phyloP scores from a whole-genome alignment of 2,888 invertebrate species.

The Drosophila setosimentum region DNA sequence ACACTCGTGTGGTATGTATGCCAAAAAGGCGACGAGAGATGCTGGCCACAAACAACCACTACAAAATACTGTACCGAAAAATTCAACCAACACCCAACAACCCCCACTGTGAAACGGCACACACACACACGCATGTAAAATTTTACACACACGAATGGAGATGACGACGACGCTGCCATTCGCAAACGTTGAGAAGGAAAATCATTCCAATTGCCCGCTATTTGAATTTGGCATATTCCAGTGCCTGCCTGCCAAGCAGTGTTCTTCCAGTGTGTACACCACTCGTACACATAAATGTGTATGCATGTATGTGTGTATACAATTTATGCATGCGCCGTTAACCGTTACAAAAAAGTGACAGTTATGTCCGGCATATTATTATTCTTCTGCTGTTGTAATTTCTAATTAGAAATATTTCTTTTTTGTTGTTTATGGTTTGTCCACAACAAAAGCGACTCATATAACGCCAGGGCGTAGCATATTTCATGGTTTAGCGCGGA shows the following conservation, averaged over 20 bases:
- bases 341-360: constrained; percentile 70
- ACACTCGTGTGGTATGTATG: constrained; percentile 53
- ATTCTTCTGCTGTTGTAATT: constrained; percentile 52
- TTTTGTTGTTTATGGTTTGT: constrained; percentile 26
- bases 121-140: constrained; percentile 42
- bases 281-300: constrained; percentile 4
- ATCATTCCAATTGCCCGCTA: constrained; percentile 73
- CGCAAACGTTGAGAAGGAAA: constrained; percentile 38
- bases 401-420: constrained; percentile 69
- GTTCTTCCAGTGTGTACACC: constrained; percentile 64
- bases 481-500: constrained; percentile 71
- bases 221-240: constrained; percentile 76
- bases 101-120: constrained; percentile 59
- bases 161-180: constrained; percentile 22
- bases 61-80: constrained; percentile 71
- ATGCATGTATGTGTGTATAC: neutral
- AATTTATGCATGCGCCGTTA: constrained; percentile 47
- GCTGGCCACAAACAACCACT: constrained; percentile 66
- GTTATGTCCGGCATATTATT: constrained; percentile 65
- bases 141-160: constrained; percentile 49
- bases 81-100: constrained; percentile 73
- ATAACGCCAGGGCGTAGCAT: constrained; percentile 53
- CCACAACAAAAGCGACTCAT: constrained; percentile 63
- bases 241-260: constrained; percentile 31
- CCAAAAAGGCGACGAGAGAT: constrained; percentile 43